Percentiles rank a stretch among this genome's conserved stretches.
These are phyloP conservation scores for Aphis gossypii DNA, from an alignment of 1,140 invertebrate genomes.

Conservation along the genomic window DNA sequence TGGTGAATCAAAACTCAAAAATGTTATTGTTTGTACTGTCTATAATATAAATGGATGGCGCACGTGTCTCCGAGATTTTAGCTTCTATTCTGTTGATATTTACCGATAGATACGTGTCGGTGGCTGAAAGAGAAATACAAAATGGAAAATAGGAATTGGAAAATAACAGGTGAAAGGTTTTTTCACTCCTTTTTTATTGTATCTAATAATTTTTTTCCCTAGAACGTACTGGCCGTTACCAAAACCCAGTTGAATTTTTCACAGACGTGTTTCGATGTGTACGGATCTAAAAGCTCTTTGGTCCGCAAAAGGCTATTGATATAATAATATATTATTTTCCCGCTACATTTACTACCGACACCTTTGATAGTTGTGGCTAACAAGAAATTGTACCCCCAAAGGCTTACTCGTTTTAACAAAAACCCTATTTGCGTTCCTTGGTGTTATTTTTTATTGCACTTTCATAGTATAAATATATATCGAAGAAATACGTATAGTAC, in stretches of 20 bases:
- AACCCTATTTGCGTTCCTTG: not conserved
- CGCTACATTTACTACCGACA: not conserved
- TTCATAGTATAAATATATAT: not conserved
- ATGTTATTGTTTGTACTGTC: constrained; percentile 32
- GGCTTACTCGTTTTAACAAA: not conserved
- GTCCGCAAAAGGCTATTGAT: constrained; percentile 17
- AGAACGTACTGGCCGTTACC: not conserved
- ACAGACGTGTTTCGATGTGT: not conserved
- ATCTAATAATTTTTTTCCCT: not conserved
- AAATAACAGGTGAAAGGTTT: constrained; percentile 40
- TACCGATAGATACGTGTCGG: constrained; percentile 13
- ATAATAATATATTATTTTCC: constrained; percentile 53
- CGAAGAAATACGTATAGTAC: too few relatives aligned
- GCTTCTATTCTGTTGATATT: constrained; percentile 30
- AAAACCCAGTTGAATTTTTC: not conserved
- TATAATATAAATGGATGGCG: constrained; percentile 31
- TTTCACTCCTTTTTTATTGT: not conserved
- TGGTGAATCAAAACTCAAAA: constrained; percentile 29
- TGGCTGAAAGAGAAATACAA: not conserved
- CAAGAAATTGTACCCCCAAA: constrained; percentile 43
- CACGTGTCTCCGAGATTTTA: constrained; percentile 34
- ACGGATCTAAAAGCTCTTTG: constrained; percentile 17
- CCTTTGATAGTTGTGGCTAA: constrained; percentile 49
- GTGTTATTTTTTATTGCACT: not conserved
- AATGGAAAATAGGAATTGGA: not conserved